A percentile compares a stretch with the other conserved stretches of the same genome.
These are phyloP conservation scores for Tachuris rubrigastra DNA, from an alignment of 2,113 vertebrate species.

Conservation along the genomic window DNA sequence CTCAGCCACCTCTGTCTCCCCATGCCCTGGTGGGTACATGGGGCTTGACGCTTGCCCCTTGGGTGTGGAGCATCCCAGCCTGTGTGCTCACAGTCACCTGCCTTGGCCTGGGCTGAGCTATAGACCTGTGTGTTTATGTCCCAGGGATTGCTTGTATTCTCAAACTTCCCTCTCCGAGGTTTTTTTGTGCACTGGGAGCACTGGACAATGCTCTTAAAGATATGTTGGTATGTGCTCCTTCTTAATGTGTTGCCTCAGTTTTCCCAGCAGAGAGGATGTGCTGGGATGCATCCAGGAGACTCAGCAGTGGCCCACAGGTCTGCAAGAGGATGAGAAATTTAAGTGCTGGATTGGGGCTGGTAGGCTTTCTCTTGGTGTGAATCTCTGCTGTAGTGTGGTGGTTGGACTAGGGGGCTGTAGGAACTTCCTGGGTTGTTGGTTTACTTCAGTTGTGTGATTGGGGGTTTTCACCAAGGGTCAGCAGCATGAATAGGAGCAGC, in stretches of 20 bases:
- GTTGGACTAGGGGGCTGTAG: neutral
- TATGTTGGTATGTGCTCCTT: neutral
- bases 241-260: rapidly evolving
- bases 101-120: neutral
- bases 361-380: neutral
- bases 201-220: neutral
- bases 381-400: neutral
- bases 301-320: neutral
- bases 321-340: neutral
- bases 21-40: rapidly evolving
- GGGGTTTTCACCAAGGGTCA: neutral
- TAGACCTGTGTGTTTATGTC: neutral
- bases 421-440: neutral
- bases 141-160: neutral
- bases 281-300: neutral
- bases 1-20: neutral
- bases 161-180: neutral
- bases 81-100: neutral
- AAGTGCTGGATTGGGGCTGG: neutral
- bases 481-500: neutral
- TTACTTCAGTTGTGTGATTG: neutral
- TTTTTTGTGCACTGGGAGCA: neutral
- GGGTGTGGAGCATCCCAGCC: neutral
- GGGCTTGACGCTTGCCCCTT: rapidly evolving
- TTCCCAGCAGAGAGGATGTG: neutral